A percentile compares a stretch with the other conserved stretches of the same genome.
phyloP scores from a whole-genome alignment of 37 sponge, comb jelly and placozoan species.

The Amphimedon queenslandica region DNA sequence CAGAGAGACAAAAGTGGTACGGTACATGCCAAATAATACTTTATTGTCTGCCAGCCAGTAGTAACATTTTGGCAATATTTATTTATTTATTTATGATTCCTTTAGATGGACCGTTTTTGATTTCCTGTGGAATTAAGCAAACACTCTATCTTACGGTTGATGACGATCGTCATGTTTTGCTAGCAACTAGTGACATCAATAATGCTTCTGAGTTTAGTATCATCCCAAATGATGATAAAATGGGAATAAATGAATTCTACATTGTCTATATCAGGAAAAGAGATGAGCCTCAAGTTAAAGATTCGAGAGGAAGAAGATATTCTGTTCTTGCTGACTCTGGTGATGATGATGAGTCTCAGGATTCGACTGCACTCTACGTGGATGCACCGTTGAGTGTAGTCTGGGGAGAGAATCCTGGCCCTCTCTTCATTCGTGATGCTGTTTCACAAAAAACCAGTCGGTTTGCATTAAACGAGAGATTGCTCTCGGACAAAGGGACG shows the following conservation, averaged over 20 bases:
- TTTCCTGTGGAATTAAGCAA: slow-evolving; percentile 16
- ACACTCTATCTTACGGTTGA: slow-evolving; percentile 37
- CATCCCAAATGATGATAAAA: slow-evolving; percentile 21
- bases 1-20: slow-evolving; percentile 43
- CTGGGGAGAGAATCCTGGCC: slow-evolving; percentile 37
- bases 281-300: neutral
- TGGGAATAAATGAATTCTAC: slow-evolving; percentile 37
- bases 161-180: neutral
- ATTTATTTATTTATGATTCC: neutral
- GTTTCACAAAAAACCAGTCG: neutral
- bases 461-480: slow-evolving; percentile 27
- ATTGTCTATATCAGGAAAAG: slow-evolving; percentile 20
- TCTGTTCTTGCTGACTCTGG: neutral
- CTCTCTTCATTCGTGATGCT: slow-evolving; percentile 15
- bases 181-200: slow-evolving; percentile 3
- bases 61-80: neutral
- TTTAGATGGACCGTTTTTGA: slow-evolving; percentile 53
- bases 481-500: neutral
- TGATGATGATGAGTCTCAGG: neutral
- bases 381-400: slow-evolving; percentile 10
- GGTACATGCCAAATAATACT: neutral
- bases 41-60: neutral
- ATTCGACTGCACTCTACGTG: slow-evolving; percentile 41
- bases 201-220: slow-evolving; percentile 42
- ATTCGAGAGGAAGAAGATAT: neutral